Evolutionary conservation across 2,113 vertebrate species (phyloP), one percentile per base, ranked within the genome.

Genomic region (Petromus typicus): DNA sequence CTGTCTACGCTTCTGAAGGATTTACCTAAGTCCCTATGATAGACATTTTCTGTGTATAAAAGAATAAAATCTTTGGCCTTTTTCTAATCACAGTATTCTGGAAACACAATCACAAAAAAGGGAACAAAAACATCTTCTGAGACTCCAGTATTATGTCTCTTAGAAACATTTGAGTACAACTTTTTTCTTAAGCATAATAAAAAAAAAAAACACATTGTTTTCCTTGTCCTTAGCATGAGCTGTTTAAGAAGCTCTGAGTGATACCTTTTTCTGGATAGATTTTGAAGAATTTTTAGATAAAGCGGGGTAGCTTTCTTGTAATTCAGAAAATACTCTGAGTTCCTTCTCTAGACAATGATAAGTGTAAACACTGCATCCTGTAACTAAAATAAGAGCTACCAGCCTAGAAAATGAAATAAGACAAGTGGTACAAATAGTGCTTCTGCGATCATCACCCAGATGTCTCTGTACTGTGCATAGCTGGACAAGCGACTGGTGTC

Each of bases 211-310:
- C n/a, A n/a, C 8, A 32, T 75, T 40, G 17, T 22, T 82, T 89
- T 57, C 34, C 63, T 94, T 71, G 12, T 23, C 27, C n/a, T 57
- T 66, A 59, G 64, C 37, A 32, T 4, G 54, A 40, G 37, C 34
- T 78, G 17, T 57, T 78, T 73, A 93, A 40, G 37, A 83, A 23
- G n/a, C n/a, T 45, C 13, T 43, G 27, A 81, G 64, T 86, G 18
- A 66, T 18, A 56, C 13, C 20, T 85, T 81, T 75, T 71, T 87
- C 71, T 80, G 40, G 17, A 67, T 9, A 89, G 23, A 79, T 23
- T 94, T 79, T 59, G 63, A 92, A 82, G 37, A 84, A 54, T 23
- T 90, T 84, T 32, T 79, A 59, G 64, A 94, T 40, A 87, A 83
- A 37, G 27, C 25, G 92, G 32, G 23, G 79, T 71, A 69, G 83